Evolutionary conservation across 2,113 vertebrate genomes (phyloP).

Genomic region (Ochotona princeps): DNA sequence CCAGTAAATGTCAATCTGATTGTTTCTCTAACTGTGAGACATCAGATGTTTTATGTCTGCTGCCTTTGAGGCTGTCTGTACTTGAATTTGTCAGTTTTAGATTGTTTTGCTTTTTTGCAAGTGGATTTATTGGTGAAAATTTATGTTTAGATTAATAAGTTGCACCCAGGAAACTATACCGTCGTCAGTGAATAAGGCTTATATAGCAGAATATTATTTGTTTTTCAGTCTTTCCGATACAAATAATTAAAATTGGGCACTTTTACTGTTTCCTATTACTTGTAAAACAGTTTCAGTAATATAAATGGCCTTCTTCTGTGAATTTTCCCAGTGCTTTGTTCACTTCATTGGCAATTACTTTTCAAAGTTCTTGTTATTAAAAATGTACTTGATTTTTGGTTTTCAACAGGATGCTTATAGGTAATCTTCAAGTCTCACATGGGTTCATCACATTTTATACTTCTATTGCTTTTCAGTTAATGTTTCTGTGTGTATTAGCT

Average conservation of each 20-base stretch:
- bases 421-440: slow-evolving; percentile 5
- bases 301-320: slow-evolving; percentile 21
- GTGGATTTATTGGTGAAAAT: background rate
- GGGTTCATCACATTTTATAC: slow-evolving; percentile 10
- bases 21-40: slow-evolving; percentile 20
- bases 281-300: slow-evolving; percentile 12
- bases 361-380: background rate
- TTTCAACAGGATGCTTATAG: background rate
- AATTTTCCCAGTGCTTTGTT: slow-evolving; percentile 48
- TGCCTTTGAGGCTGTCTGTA: slow-evolving; percentile 36
- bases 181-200: background rate
- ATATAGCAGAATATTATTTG: background rate
- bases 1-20: background rate
- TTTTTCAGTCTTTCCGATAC: slow-evolving; percentile 45
- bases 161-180: background rate
- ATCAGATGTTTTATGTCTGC: slow-evolving; percentile 12
- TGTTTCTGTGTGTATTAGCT: background rate
- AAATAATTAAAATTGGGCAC: background rate
- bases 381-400: background rate
- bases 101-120: slow-evolving; percentile 51
- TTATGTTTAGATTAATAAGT: slow-evolving; percentile 18
- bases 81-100: slow-evolving; percentile 16
- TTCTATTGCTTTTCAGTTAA: background rate
- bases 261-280: slow-evolving; percentile 44
- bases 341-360: background rate